These are phyloP conservation scores for Sparus aurata DNA, from an alignment of 2,797 vertebrate genomes.

Conservation along the genomic window DNA sequence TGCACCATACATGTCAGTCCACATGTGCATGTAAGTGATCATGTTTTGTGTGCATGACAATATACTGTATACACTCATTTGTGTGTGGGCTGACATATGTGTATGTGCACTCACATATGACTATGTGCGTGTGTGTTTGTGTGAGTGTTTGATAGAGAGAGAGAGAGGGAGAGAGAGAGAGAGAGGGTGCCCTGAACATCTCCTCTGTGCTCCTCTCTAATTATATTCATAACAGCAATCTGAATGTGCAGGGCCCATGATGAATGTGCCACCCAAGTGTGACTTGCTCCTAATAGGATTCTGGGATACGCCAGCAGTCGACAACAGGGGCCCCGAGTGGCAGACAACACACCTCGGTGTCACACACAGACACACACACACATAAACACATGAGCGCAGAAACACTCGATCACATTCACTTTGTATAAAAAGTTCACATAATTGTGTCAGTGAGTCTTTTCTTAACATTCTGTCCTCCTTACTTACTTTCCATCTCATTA, in stretches of 20 bases:
- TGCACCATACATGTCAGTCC: conserved; percentile 22
- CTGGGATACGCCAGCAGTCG: conserved; percentile 74
- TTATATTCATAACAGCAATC: conserved; percentile 89
- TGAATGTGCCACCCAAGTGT: conserved; percentile 88
- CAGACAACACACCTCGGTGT: conserved; percentile 69
- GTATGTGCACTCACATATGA: conserved; percentile 71
- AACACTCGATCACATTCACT: conserved; percentile 23
- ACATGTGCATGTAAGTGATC: conserved; percentile 38
- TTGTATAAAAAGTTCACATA: conserved; percentile 49
- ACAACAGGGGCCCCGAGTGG: conserved; percentile 79
- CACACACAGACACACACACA: conserved; percentile 38
- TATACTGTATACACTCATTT: conserved; percentile 23
- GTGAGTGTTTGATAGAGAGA: conserved; percentile 19
- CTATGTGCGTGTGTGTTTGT: conserved; percentile 30
- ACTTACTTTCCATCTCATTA: conserved; percentile 51
- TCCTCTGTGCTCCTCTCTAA: conserved; percentile 82
- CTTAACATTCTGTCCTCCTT: conserved; percentile 29
- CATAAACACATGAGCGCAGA: not conserved
- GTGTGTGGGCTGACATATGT: conserved; percentile 62
- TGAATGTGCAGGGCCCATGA: conserved; percentile 87
- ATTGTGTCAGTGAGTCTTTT: conserved; percentile 53
- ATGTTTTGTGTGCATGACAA: conserved; percentile 52
- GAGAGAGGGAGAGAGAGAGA: conserved; percentile 29
- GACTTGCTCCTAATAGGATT: conserved; percentile 86
- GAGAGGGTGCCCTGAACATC: conserved; percentile 69